Evolutionary conservation across 2,113 vertebrate genomes (phyloP).

Genomic region (Sclerurus mexicanus): DNA sequence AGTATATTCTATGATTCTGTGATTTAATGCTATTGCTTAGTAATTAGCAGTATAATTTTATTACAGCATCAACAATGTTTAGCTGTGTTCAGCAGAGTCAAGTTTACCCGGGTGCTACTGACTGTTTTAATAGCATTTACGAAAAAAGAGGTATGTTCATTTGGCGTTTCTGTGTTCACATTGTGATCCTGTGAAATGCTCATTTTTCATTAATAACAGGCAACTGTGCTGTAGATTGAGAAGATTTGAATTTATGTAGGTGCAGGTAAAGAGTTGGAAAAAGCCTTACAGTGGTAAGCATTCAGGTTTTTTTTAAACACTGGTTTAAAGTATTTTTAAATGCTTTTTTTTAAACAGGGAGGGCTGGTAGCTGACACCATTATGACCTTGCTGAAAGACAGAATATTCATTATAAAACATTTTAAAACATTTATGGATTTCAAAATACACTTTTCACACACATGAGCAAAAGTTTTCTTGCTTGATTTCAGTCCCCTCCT

Average conservation of each 20-base stretch:
- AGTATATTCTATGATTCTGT: not conserved
- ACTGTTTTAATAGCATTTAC: conserved; percentile 93
- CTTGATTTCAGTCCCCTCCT: not conserved
- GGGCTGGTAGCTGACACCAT: not conserved
- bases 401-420: not conserved
- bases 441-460: not conserved
- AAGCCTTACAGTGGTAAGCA: not conserved
- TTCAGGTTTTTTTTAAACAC: not conserved
- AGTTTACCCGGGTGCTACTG: conserved; percentile 89
- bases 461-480: not conserved
- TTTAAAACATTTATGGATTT: not conserved
- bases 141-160: conserved; percentile 87
- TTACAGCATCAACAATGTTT: conserved; percentile 90
- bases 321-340: too few species aligned
- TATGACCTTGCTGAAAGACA: not conserved
- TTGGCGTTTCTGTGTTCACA: not conserved
- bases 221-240: not conserved
- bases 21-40: not conserved
- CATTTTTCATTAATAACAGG: not conserved
- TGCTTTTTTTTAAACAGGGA: not conserved
- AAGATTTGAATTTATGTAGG: not conserved
- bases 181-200: not conserved
- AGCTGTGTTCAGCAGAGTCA: conserved; percentile 93
- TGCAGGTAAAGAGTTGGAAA: not conserved
- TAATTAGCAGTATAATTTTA: conserved; percentile 10